These are phyloP conservation scores for Podarcis cretensis DNA, from an alignment of 2,113 vertebrate species.

Conservation along the genomic window DNA sequence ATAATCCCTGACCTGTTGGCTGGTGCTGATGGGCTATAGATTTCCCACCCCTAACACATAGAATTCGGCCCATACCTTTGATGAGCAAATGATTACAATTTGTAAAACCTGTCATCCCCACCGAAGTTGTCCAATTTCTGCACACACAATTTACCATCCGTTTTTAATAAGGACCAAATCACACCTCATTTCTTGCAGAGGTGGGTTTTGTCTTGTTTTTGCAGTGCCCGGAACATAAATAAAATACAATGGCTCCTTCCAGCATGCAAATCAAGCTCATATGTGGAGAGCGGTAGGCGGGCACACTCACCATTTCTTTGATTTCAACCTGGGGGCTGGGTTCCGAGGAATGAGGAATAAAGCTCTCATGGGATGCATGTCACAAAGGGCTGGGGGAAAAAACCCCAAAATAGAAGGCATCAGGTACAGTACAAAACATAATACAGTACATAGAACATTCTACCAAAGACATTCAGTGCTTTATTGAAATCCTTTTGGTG, in stretches of 20 bases:
- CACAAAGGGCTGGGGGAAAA: conserved; percentile 88
- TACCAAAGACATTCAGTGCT: not conserved
- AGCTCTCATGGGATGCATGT: conserved; percentile 99
- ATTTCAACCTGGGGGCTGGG: conserved; percentile 95
- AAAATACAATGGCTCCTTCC: not conserved
- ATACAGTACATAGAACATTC: rapidly evolving
- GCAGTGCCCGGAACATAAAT: not conserved
- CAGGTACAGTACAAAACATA: not conserved
- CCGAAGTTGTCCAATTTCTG: rapidly evolving
- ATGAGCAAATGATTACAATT: not conserved
- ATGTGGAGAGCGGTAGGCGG: not conserved
- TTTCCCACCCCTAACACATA: not conserved
- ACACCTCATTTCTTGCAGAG: rapidly evolving
- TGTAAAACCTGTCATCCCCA: not conserved
- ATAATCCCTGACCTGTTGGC: too few relatives aligned
- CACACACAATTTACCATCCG: not conserved
- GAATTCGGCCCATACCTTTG: not conserved
- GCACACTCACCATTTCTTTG: conserved; percentile 95
- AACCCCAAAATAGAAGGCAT: conserved; percentile 59
- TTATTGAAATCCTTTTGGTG: not conserved
- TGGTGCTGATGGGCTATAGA: too few relatives aligned
- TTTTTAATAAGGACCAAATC: not conserved
- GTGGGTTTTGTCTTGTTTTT: not conserved
- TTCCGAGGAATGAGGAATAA: conserved; percentile 98
- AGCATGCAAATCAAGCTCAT: not conserved